A percentile compares a stretch with the other conserved stretches of the same genome.
phyloP scores from a whole-genome alignment of 2,888 invertebrate genomes.

The Rhingia campestris region DNA sequence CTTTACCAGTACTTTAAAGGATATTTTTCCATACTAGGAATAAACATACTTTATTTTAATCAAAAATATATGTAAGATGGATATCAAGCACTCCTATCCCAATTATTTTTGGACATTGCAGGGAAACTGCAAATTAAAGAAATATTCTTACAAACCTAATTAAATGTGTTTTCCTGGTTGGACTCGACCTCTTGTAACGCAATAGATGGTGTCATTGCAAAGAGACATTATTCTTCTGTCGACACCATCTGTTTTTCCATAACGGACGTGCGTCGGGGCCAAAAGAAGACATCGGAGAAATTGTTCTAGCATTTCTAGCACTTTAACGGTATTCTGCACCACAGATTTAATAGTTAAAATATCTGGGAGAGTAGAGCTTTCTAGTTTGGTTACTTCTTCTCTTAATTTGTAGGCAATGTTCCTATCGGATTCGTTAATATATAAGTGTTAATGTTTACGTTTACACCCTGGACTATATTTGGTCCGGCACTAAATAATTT shows the following conservation, averaged over 20 bases:
- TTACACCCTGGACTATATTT: too few relatives aligned
- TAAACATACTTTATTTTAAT: background rate
- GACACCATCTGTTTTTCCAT: slow-evolving; percentile 13
- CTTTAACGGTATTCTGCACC: slow-evolving; percentile 1
- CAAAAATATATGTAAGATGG: too few relatives aligned
- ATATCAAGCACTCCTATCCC: slow-evolving; percentile 12
- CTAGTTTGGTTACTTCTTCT: slow-evolving; percentile 12
- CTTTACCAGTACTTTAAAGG: slow-evolving; percentile 2
- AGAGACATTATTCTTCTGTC: slow-evolving; percentile 8
- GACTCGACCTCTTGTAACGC: slow-evolving; percentile 15
- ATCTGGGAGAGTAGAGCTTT: background rate
- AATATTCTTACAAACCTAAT: background rate
- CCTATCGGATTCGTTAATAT: too few relatives aligned
- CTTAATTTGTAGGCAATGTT: slow-evolving; percentile 12
- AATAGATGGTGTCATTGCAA: slow-evolving; percentile 16
- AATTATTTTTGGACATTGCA: slow-evolving; percentile 10
- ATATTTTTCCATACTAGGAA: background rate
- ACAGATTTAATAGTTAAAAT: slow-evolving; percentile 13
- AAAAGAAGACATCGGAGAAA: slow-evolving; percentile 4
- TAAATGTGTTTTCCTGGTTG: slow-evolving; percentile 16
- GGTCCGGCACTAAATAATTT: too few relatives aligned
- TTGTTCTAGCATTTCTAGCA: background rate
- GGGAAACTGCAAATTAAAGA: too few relatives aligned
- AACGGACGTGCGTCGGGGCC: slow-evolving; percentile 2
- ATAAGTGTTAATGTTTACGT: too few relatives aligned